Evolutionary conservation across 2,113 vertebrate species (phyloP).

Genomic region (Heterocephalus glaber): DNA sequence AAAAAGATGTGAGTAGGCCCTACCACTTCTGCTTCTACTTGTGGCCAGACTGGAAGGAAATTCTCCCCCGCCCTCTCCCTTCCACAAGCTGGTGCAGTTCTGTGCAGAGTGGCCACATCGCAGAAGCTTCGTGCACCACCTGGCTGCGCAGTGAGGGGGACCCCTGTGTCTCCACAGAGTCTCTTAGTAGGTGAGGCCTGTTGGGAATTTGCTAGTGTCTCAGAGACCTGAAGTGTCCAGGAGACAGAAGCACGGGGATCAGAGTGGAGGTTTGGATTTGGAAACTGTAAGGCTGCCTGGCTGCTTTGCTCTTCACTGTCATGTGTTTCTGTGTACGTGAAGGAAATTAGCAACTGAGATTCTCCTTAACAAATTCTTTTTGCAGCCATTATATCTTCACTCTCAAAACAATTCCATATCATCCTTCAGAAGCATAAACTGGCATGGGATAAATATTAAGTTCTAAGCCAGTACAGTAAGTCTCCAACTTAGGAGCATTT

Average conservation of each 20-base stretch:
- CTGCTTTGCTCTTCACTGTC: background rate
- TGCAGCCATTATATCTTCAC: background rate
- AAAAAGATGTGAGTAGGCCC: background rate
- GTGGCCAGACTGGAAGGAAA: background rate
- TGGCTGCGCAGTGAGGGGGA: background rate
- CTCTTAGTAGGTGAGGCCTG: background rate
- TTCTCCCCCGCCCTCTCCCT: no score
- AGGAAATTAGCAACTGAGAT: background rate
- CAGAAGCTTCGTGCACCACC: background rate
- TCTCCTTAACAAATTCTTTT: slow-evolving; percentile 12
- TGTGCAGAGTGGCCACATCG: background rate
- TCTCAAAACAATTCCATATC: slow-evolving; percentile 4
- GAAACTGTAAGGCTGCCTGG: background rate
- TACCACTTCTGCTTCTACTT: background rate
- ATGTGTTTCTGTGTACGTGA: slow-evolving; percentile 8
- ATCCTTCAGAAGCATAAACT: background rate
- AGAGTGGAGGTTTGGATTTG: background rate
- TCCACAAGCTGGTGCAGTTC: background rate
- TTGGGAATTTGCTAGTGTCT: background rate
- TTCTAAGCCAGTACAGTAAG: background rate
- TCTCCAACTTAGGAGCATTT: background rate
- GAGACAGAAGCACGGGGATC: background rate
- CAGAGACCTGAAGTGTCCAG: background rate
- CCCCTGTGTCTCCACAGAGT: background rate
- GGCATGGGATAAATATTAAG: background rate